Base-by-base conservation (phyloP, 2,888 invertebrate genomes). In the Heteropelma amictum region DNA sequence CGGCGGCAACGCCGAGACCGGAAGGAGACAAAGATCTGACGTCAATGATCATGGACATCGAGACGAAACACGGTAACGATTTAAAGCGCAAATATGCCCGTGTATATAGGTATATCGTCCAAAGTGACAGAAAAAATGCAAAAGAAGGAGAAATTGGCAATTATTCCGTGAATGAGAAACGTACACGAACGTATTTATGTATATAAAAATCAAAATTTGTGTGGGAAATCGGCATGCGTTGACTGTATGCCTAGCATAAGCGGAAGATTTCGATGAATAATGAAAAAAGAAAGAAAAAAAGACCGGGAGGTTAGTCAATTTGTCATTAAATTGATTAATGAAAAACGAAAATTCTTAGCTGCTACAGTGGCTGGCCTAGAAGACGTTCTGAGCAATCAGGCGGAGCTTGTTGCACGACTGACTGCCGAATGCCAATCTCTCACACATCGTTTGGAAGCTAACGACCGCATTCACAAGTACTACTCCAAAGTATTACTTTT, bases 341-440 rank as follows among this genome's bases (percentile, higher is more conserved):
- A 77, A 80, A 72, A 81, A 77, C 77, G 73, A 70, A 83, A 84
- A 84, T 89, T 92, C 93, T 91, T 94, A 96, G 96, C 94, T 92
- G 94, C 94, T 91, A 96, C 95, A 89, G 95, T 96, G 91, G 93
- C 94, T 92, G 95, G 95, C 91, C 93, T 96, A 92, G 96, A 96
- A 93, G 93, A 94, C 90, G 94, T 95, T 94, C 93, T 96, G 91
- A 94, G 94, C 91, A 95, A 94, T 91, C 96, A 96, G 93, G 95
- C 95, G 93, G 94, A 94, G 93, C 95, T 96, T 93, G 95, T 96
- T 94, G 95, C 95, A 92, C 96, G 95, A 93, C 93, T 96, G 91
- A 95, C 95, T 89, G 93, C 92, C 89, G 96, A 96, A 92, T 96
- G 96, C 92, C 96, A 95, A 92, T 92, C 92, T 91, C 93, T 96